Percentiles rank a stretch among this genome's conserved stretches.
Conservation (phyloP, 1,140 invertebrate genomes). For the Ostrea edulis region DNA sequence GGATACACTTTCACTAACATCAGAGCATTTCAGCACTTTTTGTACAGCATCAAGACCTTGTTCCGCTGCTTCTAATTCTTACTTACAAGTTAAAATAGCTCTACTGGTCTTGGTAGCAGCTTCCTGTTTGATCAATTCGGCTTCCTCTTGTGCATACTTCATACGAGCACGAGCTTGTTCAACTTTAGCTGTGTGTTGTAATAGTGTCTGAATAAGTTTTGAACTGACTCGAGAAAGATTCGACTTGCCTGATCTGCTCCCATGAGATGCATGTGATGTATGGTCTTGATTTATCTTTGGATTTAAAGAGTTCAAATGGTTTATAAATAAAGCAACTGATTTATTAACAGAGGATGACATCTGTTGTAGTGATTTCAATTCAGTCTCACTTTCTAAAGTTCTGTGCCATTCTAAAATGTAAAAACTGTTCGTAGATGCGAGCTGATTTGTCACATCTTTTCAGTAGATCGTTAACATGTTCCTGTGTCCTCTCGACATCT, state of each 20-base stretch:
- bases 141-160: conserved; percentile 40
- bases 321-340: neutral
- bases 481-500: neutral
- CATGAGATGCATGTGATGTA: neutral
- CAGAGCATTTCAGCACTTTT: neutral
- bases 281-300: neutral
- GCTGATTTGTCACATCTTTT: neutral
- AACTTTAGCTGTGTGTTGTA: neutral
- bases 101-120: conserved; percentile 8
- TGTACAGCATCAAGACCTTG: neutral
- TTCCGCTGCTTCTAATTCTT: conserved; percentile 15
- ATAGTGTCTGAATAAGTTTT: neutral
- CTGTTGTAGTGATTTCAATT: conserved; percentile 8
- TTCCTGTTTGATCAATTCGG: conserved; percentile 27
- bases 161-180: neutral
- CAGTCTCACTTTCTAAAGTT: conserved; percentile 12
- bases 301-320: neutral
- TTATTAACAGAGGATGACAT: neutral
- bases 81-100: neutral
- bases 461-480: neutral
- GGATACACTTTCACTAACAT: neutral
- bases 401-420: conserved; percentile 17
- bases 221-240: neutral
- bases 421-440: neutral
- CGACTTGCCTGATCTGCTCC: neutral